Conservation (phyloP, 1,140 invertebrate species). For the Drosophila setifemur region DNA sequence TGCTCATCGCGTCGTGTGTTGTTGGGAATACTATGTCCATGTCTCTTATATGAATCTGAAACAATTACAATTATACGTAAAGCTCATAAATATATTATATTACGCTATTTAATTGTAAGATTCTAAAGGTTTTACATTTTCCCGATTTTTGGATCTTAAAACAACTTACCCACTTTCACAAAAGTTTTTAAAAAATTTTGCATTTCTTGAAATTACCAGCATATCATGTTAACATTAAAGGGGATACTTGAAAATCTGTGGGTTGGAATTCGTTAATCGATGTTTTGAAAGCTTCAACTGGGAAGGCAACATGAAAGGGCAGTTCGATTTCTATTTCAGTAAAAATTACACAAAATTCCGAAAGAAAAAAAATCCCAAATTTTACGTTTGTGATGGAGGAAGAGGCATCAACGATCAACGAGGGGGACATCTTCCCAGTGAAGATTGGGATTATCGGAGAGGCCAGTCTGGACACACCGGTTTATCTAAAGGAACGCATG, state of each 20-base stretch:
- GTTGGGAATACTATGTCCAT: conserved; percentile 52
- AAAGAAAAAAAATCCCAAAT: conserved; percentile 17
- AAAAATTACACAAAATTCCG: neutral
- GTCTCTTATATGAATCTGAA: conserved; percentile 70
- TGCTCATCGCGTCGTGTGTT: conserved; percentile 68
- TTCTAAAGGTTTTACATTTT: too few species aligned
- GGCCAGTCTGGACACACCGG: conserved; percentile 93
- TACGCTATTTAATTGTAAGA: too few species aligned
- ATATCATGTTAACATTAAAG: neutral
- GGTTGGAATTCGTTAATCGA: neutral
- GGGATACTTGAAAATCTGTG: neutral
- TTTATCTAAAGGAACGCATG: conserved; percentile 88
- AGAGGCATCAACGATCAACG: neutral
- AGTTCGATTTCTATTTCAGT: conserved; percentile 16
- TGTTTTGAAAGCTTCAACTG: neutral
- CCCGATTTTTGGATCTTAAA: too few species aligned
- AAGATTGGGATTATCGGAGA: conserved; percentile 98
- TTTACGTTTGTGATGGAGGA: conserved; percentile 41
- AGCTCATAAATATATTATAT: too few species aligned
- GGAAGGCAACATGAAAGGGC: neutral
- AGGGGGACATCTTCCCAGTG: conserved; percentile 17
- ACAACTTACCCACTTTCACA: neutral
- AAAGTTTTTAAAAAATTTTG: too few species aligned
- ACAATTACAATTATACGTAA: neutral
- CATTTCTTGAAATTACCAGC: neutral